phyloP scores from a whole-genome alignment of 2,888 invertebrate genomes.

The Caradrina kadenii region DNA sequence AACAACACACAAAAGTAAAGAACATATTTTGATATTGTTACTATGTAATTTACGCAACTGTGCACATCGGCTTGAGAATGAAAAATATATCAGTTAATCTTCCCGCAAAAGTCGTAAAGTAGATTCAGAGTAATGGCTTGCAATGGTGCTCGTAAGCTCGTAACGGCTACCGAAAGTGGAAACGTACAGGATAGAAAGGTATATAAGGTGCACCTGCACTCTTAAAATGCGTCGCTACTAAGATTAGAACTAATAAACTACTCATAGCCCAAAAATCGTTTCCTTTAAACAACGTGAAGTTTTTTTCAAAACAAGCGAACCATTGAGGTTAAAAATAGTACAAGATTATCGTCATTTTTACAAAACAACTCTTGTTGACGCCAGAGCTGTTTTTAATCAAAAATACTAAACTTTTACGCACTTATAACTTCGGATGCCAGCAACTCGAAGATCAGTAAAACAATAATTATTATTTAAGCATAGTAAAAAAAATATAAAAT shows the following conservation, averaged over 20 bases:
- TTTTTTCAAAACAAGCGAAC: background rate
- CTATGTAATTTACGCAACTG: constrained; percentile 13
- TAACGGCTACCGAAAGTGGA: constrained; percentile 43
- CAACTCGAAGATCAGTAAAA: background rate
- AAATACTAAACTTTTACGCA: background rate
- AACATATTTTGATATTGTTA: background rate
- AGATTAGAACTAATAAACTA: constrained; percentile 3
- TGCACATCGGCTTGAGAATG: constrained; percentile 17
- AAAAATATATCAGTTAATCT: constrained; percentile 56
- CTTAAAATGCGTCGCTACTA: constrained; percentile 7
- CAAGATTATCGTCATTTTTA: background rate
- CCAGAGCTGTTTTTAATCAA: background rate
- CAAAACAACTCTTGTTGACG: too few species aligned
- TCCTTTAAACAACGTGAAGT: background rate
- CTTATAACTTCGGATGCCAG: background rate
- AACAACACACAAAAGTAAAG: too few species aligned
- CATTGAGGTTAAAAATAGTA: background rate
- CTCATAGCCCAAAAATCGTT: constrained; percentile 1
- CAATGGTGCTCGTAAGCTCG: constrained; percentile 53
- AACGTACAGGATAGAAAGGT: constrained; percentile 6
- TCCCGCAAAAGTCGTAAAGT: constrained; percentile 52
- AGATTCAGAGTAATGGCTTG: constrained; percentile 56
- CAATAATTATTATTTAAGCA: background rate
- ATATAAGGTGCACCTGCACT: constrained; percentile 47
- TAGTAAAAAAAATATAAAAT: background rate